These are phyloP conservation scores for Ectropis crepuscularia DNA, from an alignment of 2,888 invertebrate species.

Conservation along the genomic window DNA sequence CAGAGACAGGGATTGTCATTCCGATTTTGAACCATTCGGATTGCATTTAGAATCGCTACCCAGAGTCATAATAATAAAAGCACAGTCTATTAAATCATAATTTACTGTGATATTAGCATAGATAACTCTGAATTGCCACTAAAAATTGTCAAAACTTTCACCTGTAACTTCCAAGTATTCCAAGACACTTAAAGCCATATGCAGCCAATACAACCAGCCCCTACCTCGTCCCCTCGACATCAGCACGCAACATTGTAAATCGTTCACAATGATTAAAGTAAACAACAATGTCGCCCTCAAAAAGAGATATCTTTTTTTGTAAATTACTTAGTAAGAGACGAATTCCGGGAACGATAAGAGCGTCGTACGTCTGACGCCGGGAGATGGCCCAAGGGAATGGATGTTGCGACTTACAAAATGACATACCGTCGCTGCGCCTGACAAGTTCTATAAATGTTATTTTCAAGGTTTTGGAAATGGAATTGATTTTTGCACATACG, in stretches of 20 bases:
- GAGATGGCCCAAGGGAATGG: slow-evolving; percentile 51
- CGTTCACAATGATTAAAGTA: slow-evolving; percentile 72
- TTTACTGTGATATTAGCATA: slow-evolving; percentile 1
- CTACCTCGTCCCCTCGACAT: slow-evolving; percentile 29
- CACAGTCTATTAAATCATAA: neutral
- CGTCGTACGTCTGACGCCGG: slow-evolving; percentile 60
- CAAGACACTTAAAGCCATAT: slow-evolving; percentile 5
- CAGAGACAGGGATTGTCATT: too few species aligned
- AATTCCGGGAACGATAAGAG: slow-evolving; percentile 79
- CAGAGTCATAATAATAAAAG: too few species aligned
- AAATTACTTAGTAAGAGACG: slow-evolving; percentile 78
- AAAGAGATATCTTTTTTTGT: slow-evolving; percentile 72
- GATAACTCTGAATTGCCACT: too few species aligned
- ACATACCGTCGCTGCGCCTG: too few species aligned
- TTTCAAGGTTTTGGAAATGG: too few species aligned
- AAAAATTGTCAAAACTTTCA: too few species aligned
- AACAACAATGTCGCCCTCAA: slow-evolving; percentile 71
- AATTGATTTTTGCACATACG: too few species aligned
- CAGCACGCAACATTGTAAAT: slow-evolving; percentile 61
- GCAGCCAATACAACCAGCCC: slow-evolving; percentile 13
- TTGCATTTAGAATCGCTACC: too few species aligned
- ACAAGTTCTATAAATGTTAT: too few species aligned
- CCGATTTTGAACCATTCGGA: too few species aligned
- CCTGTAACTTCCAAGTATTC: too few species aligned
- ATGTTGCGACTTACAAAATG: neutral